A percentile compares a stretch with the other conserved stretches of the same genome.
Evolutionary conservation across 2,888 invertebrate species (phyloP).

Genomic region (Argyresthia goedartella): DNA sequence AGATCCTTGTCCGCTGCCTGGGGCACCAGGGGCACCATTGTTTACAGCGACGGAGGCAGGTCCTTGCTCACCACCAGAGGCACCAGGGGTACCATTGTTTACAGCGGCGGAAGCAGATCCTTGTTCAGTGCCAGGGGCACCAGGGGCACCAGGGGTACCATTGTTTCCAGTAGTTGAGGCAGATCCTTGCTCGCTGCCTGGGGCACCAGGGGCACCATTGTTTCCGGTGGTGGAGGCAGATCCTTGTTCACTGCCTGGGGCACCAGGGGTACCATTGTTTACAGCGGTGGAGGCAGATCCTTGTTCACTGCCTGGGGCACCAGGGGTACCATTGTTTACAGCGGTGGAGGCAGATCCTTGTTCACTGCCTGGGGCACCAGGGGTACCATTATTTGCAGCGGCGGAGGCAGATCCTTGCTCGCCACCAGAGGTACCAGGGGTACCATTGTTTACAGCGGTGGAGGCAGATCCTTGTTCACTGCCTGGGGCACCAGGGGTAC

Average conservation of each 20-base stretch:
- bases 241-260: not conserved
- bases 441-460: slow-evolving; percentile 4
- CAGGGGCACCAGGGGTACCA: not conserved
- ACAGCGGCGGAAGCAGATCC: not conserved
- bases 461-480: slow-evolving; percentile 9
- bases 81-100: slow-evolving; percentile 3
- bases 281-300: not conserved
- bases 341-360: not conserved
- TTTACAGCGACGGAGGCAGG: not conserved
- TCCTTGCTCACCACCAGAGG: not conserved
- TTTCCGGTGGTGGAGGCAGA: too few relatives aligned
- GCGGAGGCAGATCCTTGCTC: not conserved
- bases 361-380: not conserved
- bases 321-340: not conserved
- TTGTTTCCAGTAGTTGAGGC: not conserved
- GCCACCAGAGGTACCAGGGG: not conserved
- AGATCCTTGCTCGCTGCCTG: too few relatives aligned
- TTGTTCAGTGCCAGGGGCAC: not conserved
- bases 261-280: not conserved
- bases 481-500: not conserved
- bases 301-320: not conserved
- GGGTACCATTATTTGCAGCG: not conserved
- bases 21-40: slow-evolving; percentile 8
- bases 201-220: not conserved
- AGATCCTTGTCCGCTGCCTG: slow-evolving; percentile 14